These are phyloP conservation scores for Lasioglossum leucozonium DNA, from an alignment of 2,888 invertebrate genomes.

Conservation along the genomic window DNA sequence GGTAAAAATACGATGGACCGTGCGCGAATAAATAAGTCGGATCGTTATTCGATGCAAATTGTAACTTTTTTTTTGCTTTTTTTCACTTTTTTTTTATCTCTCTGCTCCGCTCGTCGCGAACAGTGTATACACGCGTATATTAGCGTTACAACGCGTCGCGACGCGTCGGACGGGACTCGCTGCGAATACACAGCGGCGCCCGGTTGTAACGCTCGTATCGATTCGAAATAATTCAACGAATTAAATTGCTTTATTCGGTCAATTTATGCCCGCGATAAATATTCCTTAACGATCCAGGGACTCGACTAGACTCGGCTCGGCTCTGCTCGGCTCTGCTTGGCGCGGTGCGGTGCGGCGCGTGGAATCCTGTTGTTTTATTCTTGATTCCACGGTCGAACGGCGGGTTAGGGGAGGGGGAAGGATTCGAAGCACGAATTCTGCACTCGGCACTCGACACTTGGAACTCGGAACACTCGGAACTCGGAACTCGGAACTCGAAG, in stretches of 20 bases:
- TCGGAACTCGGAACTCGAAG: not conserved
- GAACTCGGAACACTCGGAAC: not conserved
- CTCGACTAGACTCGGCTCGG: not conserved
- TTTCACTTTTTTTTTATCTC: not conserved
- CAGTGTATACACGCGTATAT: not conserved
- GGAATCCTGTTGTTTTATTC: not conserved
- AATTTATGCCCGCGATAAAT: conserved; percentile 13
- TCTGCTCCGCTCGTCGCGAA: not conserved
- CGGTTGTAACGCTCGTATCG: not conserved
- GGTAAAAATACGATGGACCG: conserved; percentile 2
- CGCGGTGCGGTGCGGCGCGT: not conserved
- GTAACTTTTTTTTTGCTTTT: not conserved
- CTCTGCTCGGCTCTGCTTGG: not conserved
- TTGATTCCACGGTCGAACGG: not conserved
- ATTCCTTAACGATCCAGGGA: not conserved
- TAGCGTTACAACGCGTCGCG: not conserved
- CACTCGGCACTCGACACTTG: not conserved
- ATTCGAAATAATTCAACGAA: conserved; percentile 14
- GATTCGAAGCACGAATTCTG: not conserved
- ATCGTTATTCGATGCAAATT: conserved; percentile 20
- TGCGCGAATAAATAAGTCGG: conserved; percentile 7
- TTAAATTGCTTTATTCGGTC: conserved; percentile 9
- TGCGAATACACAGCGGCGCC: not conserved
- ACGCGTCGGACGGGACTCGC: not conserved
- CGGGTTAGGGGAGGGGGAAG: not conserved